A percentile compares a stretch with the other conserved stretches of the same genome.
phyloP scores from a whole-genome alignment of 2,113 vertebrate genomes.

The Microtus pennsylvanicus region DNA sequence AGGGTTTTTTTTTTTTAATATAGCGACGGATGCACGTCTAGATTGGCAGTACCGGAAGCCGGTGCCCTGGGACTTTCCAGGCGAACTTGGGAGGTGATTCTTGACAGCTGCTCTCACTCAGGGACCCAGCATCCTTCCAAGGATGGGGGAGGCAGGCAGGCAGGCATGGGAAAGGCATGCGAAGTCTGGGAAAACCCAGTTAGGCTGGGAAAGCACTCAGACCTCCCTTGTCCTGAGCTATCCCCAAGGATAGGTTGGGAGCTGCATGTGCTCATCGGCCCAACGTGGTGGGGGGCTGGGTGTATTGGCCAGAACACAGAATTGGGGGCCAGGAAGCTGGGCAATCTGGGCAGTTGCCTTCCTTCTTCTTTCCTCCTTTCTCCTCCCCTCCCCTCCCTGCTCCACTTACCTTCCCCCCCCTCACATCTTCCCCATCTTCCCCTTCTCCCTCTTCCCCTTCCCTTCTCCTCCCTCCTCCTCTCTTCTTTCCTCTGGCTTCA shows the following conservation, averaged over 20 bases:
- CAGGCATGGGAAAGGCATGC: fast-evolving
- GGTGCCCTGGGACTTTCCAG: fast-evolving
- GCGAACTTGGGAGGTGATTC: fast-evolving
- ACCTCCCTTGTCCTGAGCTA: neutral
- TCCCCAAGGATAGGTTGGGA: neutral
- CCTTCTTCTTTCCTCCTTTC: no score
- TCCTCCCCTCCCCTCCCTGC: no score
- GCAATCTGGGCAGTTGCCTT: neutral
- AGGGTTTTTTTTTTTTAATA: neutral
- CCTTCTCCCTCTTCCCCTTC: neutral
- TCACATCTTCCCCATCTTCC: neutral
- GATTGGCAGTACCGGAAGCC: neutral
- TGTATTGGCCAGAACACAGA: neutral
- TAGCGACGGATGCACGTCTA: fast-evolving
- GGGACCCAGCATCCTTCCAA: neutral
- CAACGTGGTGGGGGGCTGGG: neutral
- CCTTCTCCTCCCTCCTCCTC: no score
- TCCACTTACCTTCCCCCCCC: neutral
- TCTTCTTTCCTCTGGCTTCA: neutral
- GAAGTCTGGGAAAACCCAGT: neutral
- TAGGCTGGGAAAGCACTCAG: fast-evolving
- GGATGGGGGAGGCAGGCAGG: neutral
- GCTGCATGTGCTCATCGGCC: fast-evolving
- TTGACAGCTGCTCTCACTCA: fast-evolving
- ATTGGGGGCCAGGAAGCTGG: neutral